These are phyloP conservation scores for Deroplatys truncata DNA, from an alignment of 2,888 invertebrate species.

Conservation along the genomic window DNA sequence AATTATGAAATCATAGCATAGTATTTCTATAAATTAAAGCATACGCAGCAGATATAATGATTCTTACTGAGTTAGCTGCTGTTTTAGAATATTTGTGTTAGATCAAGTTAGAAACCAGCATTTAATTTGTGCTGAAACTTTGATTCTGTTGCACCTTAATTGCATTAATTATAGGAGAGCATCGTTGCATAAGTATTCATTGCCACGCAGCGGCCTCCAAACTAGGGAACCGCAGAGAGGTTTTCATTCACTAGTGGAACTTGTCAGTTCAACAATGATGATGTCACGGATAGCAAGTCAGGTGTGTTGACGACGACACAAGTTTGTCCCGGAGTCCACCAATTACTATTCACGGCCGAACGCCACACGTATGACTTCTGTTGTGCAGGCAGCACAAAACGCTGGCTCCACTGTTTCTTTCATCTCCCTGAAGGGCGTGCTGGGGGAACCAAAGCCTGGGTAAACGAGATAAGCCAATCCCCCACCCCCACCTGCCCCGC, in stretches of 20 bases:
- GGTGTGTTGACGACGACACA: not conserved
- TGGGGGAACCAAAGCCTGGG: slow-evolving; percentile 14
- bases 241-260: no score
- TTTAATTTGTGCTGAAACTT: not conserved
- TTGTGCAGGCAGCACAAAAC: not conserved
- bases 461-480: slow-evolving; percentile 25
- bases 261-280: not conserved
- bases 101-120: no score
- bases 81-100: no score
- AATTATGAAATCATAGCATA: no score
- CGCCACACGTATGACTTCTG: not conserved
- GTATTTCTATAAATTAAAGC: no score
- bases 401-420: not conserved
- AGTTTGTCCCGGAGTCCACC: no score
- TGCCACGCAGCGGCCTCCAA: not conserved
- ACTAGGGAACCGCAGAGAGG: no score
- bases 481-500: not conserved
- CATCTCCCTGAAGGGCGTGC: not conserved
- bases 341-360: not conserved
- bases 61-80: no score
- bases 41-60: no score
- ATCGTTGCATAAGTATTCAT: not conserved
- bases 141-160: not conserved
- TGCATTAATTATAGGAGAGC: no score
- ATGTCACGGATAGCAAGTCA: not conserved